A percentile compares a stretch with the other conserved stretches of the same genome.
Conservation (phyloP, 2,797 vertebrate species). For the Hybognathus amarus region DNA sequence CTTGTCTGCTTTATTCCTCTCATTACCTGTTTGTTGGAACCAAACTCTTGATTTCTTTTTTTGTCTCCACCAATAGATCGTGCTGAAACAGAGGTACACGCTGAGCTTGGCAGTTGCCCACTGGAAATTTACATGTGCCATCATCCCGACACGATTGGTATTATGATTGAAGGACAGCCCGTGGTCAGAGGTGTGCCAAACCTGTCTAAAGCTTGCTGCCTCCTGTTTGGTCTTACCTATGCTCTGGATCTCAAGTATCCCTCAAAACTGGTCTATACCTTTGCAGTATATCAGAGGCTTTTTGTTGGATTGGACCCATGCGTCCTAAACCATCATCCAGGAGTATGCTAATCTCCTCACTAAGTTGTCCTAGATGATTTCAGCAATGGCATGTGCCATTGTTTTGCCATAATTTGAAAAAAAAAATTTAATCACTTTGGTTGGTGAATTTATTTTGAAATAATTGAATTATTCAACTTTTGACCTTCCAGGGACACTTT, state of each 20-base stretch:
- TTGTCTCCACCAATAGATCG: conserved; percentile 29
- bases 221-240: not conserved
- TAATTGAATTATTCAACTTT: too few species aligned
- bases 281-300: conserved; percentile 38
- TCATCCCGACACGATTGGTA: conserved; percentile 8
- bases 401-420: not conserved
- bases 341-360: conserved; percentile 35
- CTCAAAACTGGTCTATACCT: conserved; percentile 7
- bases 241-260: conserved; percentile 4
- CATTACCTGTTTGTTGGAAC: conserved; percentile 35
- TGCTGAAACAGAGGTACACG: conserved; percentile 35
- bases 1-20: not conserved
- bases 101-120: conserved; percentile 35
- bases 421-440: conserved; percentile 5
- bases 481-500: too few species aligned
- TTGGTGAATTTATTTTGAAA: not conserved
- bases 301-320: conserved; percentile 22
- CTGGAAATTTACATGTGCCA: conserved; percentile 15
- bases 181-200: not conserved
- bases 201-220: not conserved
- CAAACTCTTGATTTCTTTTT: conserved; percentile 15
- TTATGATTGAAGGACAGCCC: conserved; percentile 31
- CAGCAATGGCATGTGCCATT: conserved; percentile 11
- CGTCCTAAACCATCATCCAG: conserved; percentile 38
- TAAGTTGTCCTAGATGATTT: conserved; percentile 35